phyloP scores from a whole-genome alignment of 1,140 invertebrate species.

The Lanistes nyassanus region DNA sequence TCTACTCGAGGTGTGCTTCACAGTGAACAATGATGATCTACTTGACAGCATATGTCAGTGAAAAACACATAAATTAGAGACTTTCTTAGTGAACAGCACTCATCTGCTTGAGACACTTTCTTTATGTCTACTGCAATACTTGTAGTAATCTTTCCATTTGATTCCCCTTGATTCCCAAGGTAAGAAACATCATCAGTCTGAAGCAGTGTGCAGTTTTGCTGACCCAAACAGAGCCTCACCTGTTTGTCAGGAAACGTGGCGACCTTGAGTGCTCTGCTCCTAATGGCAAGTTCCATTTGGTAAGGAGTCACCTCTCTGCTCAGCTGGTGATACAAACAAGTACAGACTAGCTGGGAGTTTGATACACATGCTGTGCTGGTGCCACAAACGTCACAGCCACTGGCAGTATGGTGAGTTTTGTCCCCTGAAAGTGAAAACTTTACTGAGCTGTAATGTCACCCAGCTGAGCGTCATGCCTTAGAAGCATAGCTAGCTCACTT shows the following conservation, averaged over 20 bases:
- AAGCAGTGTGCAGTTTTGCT: background rate
- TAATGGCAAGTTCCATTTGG: background rate
- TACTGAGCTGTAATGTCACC: too few species aligned
- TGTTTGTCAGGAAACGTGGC: slow-evolving; percentile 19
- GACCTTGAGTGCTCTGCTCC: slow-evolving; percentile 21
- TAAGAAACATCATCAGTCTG: background rate
- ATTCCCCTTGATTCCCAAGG: background rate
- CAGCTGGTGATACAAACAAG: slow-evolving; percentile 13
- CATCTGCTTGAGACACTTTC: too few species aligned
- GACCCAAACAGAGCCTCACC: background rate
- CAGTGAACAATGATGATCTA: too few species aligned
- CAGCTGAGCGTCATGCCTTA: too few species aligned
- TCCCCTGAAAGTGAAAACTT: background rate
- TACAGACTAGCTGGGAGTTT: background rate
- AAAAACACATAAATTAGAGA: background rate
- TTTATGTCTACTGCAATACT: background rate
- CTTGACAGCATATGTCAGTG: background rate
- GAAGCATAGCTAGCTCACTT: too few species aligned
- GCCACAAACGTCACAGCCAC: slow-evolving; percentile 12
- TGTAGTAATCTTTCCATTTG: background rate
- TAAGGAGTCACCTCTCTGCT: background rate
- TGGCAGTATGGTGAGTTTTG: background rate
- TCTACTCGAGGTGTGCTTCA: too few species aligned
- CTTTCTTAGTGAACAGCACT: background rate
- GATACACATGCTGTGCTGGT: background rate